Evolutionary conservation across 2,113 vertebrate species (phyloP).

Genomic region (Microcebus jonahi): DNA sequence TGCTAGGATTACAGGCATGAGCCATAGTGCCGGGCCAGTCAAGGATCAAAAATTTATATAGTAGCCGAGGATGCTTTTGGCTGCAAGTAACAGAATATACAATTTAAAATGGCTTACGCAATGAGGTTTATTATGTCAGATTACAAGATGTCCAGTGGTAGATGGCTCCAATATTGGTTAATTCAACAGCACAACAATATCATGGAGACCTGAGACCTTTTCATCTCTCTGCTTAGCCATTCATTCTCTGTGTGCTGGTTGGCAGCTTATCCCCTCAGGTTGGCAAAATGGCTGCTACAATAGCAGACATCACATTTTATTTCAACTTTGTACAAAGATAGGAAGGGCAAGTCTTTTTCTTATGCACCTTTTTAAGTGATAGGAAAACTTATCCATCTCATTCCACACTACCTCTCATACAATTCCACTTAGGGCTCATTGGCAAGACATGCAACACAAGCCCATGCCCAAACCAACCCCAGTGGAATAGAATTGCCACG

Average conservation of each 20-base stretch:
- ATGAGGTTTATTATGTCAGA: neutral
- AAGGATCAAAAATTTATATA: neutral
- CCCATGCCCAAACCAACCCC: neutral
- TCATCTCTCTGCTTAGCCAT: neutral
- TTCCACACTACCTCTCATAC: neutral
- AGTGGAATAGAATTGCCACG: neutral
- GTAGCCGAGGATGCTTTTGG: neutral
- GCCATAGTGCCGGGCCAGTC: too few relatives aligned
- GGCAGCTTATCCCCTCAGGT: neutral
- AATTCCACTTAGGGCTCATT: neutral
- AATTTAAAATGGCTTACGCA: neutral
- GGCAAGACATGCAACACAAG: neutral
- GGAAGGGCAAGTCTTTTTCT: constrained; percentile 10
- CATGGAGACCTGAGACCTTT: neutral
- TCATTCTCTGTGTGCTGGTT: neutral
- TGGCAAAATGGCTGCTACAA: neutral
- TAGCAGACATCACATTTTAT: neutral
- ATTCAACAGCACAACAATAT: neutral
- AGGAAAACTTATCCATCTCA: neutral
- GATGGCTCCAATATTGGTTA: neutral
- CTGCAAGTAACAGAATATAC: neutral
- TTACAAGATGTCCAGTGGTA: neutral
- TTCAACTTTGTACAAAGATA: neutral
- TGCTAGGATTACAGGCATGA: too few relatives aligned
- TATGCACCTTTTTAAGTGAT: neutral